Percentiles rank a stretch among this genome's conserved stretches.
phyloP scores from a whole-genome alignment of 1,140 invertebrate species.

The Pinna nobilis region DNA sequence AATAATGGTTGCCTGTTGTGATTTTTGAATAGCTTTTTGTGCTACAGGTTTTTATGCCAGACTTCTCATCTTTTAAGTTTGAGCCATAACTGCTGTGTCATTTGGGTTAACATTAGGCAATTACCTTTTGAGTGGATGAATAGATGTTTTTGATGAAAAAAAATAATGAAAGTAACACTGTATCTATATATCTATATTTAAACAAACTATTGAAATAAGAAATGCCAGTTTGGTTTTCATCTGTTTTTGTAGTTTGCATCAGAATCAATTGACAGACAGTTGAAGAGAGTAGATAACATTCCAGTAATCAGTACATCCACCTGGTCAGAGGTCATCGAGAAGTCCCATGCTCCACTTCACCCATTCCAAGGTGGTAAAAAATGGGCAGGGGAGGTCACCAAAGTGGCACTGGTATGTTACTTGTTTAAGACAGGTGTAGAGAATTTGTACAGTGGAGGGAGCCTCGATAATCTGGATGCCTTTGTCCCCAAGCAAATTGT shows the following conservation, averaged over 20 bases:
- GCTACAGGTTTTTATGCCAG: no score
- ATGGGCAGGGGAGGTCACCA: slow-evolving; percentile 53
- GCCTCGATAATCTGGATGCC: no score
- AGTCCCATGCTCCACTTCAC: slow-evolving; percentile 48
- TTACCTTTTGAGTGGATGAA: no score
- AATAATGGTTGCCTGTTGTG: no score
- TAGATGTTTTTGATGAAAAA: background rate
- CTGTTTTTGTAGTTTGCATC: slow-evolving; percentile 32
- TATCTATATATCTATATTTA: no score
- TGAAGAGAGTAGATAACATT: slow-evolving; percentile 39
- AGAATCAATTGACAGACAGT: slow-evolving; percentile 27
- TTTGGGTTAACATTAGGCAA: no score
- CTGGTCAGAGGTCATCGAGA: slow-evolving; percentile 51
- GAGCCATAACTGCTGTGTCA: no score
- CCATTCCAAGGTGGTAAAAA: slow-evolving; percentile 33
- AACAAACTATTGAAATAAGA: background rate
- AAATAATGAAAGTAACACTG: background rate
- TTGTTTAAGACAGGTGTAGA: background rate
- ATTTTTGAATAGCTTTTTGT: no score
- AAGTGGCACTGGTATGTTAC: slow-evolving; percentile 44
- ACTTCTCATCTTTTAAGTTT: no score
- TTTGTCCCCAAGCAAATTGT: no score
- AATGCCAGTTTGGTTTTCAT: no score
- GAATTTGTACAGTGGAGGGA: background rate
- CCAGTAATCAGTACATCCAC: slow-evolving; percentile 36